A percentile compares a stretch with the other conserved stretches of the same genome.
phyloP scores from a whole-genome alignment of 2,888 invertebrate species.

The Protodeltote pygarga region DNA sequence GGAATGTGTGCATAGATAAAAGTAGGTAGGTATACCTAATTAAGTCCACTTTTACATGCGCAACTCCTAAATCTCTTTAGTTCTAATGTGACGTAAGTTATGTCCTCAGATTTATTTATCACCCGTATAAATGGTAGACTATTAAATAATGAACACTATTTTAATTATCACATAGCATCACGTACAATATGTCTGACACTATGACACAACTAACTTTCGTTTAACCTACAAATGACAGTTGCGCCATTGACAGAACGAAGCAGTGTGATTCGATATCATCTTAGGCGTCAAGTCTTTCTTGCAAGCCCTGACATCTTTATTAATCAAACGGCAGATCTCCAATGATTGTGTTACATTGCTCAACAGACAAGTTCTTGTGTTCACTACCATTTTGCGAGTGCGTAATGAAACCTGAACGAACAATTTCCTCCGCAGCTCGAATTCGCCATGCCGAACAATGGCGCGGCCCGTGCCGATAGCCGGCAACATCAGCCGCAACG shows the following conservation, averaged over 20 bases:
- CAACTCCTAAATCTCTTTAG: too few species aligned
- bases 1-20: too few species aligned
- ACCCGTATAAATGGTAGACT: too few species aligned
- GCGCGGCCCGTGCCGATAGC: conserved; percentile 28
- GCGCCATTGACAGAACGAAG: conserved; percentile 12
- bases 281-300: conserved; percentile 13
- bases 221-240: conserved; percentile 25
- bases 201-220: conserved; percentile 25
- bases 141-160: too few species aligned
- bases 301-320: conserved; percentile 15
- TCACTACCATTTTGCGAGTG: conserved; percentile 17
- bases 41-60: too few species aligned
- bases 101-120: too few species aligned
- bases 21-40: too few species aligned
- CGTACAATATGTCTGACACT: conserved; percentile 6
- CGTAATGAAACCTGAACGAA: conserved; percentile 30
- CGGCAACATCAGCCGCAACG: conserved; percentile 34
- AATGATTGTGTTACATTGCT: conserved; percentile 1
- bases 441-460: conserved; percentile 33
- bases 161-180: too few species aligned
- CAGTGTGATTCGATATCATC: conserved; percentile 10
- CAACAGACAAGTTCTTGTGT: conserved; percentile 1
- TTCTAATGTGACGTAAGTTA: too few species aligned
- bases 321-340: conserved; percentile 5
- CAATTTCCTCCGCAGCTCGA: conserved; percentile 33